Percentiles rank a stretch among this genome's conserved stretches.
Conservation (phyloP, 2,797 vertebrate genomes). For the Chromis chromis region DNA sequence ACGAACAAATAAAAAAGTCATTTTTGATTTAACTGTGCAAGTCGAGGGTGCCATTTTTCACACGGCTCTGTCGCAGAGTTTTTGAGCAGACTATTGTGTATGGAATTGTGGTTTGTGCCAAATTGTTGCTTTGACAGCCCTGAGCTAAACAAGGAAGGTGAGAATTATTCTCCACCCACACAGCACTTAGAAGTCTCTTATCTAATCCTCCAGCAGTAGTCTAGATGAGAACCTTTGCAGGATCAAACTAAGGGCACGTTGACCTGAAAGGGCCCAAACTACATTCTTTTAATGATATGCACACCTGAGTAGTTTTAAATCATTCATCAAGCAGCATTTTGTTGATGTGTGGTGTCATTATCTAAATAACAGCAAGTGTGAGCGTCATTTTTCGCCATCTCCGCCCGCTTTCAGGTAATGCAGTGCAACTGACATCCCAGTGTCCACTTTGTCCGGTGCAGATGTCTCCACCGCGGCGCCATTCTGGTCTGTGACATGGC, state of each 20-base stretch:
- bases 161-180: conserved; percentile 71
- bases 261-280: conserved; percentile 45
- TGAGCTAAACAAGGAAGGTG: conserved; percentile 68
- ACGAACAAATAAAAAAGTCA: conserved; percentile 35
- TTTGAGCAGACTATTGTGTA: conserved; percentile 42
- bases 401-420: conserved; percentile 8
- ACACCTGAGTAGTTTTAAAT: conserved; percentile 29
- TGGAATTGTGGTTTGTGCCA: conserved; percentile 44
- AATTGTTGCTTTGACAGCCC: conserved; percentile 65
- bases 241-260: conserved; percentile 45
- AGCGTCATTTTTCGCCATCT: conserved; percentile 12
- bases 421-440: conserved; percentile 7
- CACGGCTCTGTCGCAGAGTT: conserved; percentile 17
- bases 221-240: conserved; percentile 54
- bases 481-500: conserved; percentile 62
- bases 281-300: conserved; percentile 12
- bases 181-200: conserved; percentile 67
- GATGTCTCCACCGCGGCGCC: conserved; percentile 53
- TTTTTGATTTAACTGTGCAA: conserved; percentile 32
- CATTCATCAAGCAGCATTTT: conserved; percentile 14
- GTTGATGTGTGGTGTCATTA: conserved; percentile 27
- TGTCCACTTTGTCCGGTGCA: conserved; percentile 57
- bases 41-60: conserved; percentile 27
- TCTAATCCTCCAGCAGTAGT: conserved; percentile 64
- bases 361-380: conserved; percentile 13